A percentile compares a stretch with the other conserved stretches of the same genome.
Conservation (phyloP, 2,113 vertebrate species). For the Actenoides hombroni region DNA sequence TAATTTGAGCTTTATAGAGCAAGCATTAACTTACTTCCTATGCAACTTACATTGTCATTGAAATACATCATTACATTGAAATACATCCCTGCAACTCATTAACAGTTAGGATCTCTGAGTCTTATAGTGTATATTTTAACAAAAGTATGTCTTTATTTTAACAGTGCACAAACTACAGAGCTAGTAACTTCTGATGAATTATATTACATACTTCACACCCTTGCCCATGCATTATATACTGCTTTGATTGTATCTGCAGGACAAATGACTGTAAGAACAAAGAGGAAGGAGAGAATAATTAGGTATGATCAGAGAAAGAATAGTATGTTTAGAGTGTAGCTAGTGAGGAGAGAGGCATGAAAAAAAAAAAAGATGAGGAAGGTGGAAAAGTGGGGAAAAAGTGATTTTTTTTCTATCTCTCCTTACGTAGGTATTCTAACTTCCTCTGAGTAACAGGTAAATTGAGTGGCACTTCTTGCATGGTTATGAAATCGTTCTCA, state of each 20-base stretch:
- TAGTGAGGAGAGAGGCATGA: not conserved
- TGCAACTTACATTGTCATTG: not conserved
- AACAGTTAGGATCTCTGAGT: not conserved
- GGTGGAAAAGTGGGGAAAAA: not conserved
- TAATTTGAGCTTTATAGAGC: conserved; percentile 16
- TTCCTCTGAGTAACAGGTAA: not conserved
- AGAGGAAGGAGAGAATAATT: not conserved
- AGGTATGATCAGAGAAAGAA: not conserved
- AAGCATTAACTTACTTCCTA: conserved; percentile 39
- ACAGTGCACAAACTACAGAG: not conserved
- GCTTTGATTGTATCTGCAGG: not conserved
- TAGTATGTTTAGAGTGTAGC: not conserved
- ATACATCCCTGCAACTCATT: not conserved
- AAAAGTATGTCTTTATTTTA: not conserved
- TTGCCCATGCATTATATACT: not conserved
- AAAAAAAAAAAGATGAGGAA: not conserved
- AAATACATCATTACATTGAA: conserved; percentile 4
- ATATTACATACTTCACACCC: not conserved
- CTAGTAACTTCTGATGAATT: not conserved
- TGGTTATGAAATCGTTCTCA: not conserved
- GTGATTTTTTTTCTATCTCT: not conserved
- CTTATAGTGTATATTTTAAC: not conserved
- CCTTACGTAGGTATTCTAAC: not conserved
- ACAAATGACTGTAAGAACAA: not conserved
- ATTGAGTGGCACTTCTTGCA: not conserved